Evolutionary conservation across 2,797 vertebrate genomes (phyloP), one percentile per base, ranked within the genome.

Genomic region (Anas bahamensis): DNA sequence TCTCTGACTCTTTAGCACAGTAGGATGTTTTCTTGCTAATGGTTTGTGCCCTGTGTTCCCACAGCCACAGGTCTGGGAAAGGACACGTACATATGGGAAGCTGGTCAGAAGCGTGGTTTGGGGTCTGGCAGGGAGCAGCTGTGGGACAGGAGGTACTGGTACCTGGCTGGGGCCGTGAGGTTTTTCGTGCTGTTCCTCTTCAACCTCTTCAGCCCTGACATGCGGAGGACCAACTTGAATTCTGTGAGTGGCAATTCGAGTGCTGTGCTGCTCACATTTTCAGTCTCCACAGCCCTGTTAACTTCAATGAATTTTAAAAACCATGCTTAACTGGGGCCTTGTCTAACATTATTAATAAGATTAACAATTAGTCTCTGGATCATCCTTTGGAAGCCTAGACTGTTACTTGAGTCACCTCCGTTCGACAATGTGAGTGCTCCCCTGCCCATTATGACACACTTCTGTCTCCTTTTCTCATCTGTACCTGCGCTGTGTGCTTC

Each of bases 121-220:
- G 16, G 16, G 44, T 26, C 64, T 33, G 64, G 23, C 31, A 50
- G 44, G 18, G 28, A 60, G 10, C 1, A 5, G 29, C 57, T 18
- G 6, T 66, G n/a, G 35, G 56, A 44, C 23, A 39, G 60, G 15
- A 39, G 35, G 11, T 46, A 10, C 21, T 35, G 63, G 17, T 24
- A 13, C 6, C 2, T 33, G 81, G 23, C 7, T 57, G n/a, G 6
- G 81, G 26, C 4, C 19, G 22, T 1, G 0, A 73, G 11, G 10
- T 39, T 86, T 11, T 44, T 92, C 0, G 0, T 60, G 31, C 56
- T 86, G 37, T 53, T 8, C 18, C 13, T 2, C 5, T 60, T 6
- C 4, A 64, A 60, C 28, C 22, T 69, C 12, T 42, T 83, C 59
- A 83, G 56, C 22, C 33, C n/a, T 83, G 37, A 31, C 1, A 4